phyloP scores from a whole-genome alignment of 2,797 vertebrate species.

The Halcyon badia region DNA sequence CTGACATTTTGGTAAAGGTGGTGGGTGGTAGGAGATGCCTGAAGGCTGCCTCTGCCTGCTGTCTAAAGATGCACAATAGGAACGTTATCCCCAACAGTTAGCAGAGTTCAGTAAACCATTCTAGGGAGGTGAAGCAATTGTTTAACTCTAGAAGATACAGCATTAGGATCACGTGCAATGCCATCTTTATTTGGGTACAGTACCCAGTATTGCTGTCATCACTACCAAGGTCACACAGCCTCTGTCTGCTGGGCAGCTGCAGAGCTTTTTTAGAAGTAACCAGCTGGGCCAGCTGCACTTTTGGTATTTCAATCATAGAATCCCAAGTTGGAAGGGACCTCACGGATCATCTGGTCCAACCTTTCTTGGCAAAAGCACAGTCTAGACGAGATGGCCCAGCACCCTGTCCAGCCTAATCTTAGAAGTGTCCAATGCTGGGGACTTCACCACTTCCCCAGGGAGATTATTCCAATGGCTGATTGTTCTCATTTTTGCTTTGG shows the following conservation, averaged over 20 bases:
- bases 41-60: not conserved
- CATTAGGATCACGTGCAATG: not conserved
- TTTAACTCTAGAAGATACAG: not conserved
- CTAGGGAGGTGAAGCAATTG: not conserved
- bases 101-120: not conserved
- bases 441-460: not conserved
- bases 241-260: not conserved
- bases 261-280: not conserved
- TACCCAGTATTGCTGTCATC: not conserved
- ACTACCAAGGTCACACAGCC: not conserved
- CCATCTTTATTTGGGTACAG: not conserved
- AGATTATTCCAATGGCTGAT: not conserved
- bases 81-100: accelerated
- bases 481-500: not conserved
- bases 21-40: not conserved
- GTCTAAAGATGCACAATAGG: not conserved
- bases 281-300: not conserved
- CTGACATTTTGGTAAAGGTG: not conserved
- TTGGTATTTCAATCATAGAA: not conserved
- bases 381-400: not conserved
- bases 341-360: not conserved
- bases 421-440: not conserved
- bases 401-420: not conserved
- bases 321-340: not conserved
- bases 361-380: not conserved